Base-by-base conservation (phyloP, 2,888 invertebrate species). In the Melangyna quadrimaculata region DNA sequence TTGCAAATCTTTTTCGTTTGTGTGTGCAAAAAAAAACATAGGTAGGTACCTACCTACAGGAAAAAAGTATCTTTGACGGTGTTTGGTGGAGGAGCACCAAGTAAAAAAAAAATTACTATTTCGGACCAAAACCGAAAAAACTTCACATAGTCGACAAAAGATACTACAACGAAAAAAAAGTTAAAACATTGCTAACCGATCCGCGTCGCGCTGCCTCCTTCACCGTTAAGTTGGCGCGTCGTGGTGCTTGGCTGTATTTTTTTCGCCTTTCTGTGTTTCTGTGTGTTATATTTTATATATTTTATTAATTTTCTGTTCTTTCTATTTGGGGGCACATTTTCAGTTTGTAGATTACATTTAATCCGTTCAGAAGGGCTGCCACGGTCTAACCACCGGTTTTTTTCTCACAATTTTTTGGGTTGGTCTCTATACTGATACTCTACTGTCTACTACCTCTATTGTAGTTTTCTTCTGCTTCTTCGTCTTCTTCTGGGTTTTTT, bases 301-400 rank as follows among this genome's bases (percentile, higher is more conserved):
- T 83, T 83, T 83, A 83, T 83, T 86, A 86, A 86, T 86, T 86
- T 86, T 86, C 86, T 87, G 87, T 87, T 81, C 82, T 82, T 82
- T 87, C 87, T 87, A 87, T 87, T 87, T 87, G 87, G 87, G 87
- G 87, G 87, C 87, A 87, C 86, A 79, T 87, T 87, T 81, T 88
- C 87, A 90, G 90, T 90, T 89, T 89, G 89, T 89, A 89, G 89
- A 89, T 89, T 89, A 89, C 89, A 89, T 89, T 89, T 89, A 89
- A 90, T 89, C 90, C 89, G 90, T 89, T 89, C 90, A 89, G 89
- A 88, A 89, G 89, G 89, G 89, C 88, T 89, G 88, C 84, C 87
- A 82, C 84, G 84, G 84, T 81, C 84, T 88, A 87, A 87, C 87
- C 87, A 86, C 87, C 87, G 87, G 87, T 88, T 87, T 87, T 87